Conservation (phyloP, 2,113 vertebrate species). For the Thamnaconus septentrionalis region DNA sequence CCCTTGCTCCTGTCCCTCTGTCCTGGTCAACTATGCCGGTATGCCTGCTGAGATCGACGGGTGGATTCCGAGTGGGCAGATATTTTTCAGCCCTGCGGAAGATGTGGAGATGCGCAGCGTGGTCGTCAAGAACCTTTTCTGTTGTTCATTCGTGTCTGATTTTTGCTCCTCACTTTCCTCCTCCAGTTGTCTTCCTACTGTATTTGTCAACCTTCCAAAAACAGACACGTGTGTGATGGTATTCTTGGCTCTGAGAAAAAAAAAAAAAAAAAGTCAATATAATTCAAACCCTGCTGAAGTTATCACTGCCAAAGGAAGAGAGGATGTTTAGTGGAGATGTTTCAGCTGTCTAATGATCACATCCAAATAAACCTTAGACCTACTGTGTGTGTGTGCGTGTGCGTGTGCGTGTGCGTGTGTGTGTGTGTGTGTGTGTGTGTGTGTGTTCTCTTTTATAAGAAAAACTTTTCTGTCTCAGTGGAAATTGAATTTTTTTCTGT, state of each 20-base stretch:
- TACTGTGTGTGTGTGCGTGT: constrained; percentile 10
- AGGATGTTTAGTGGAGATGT: constrained; percentile 9
- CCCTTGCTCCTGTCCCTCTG: constrained; percentile 1
- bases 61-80: constrained; percentile 10
- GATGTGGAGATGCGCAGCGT: constrained; percentile 16
- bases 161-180: constrained; percentile 17
- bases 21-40: constrained; percentile 18
- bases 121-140: constrained; percentile 11
- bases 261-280: neutral
- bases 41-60: constrained; percentile 13
- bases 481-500: no score
- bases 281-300: constrained; percentile 12
- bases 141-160: constrained; percentile 40
- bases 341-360: constrained; percentile 15
- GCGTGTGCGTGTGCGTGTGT: no score
- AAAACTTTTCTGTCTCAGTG: no score
- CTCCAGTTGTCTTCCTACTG: constrained; percentile 59
- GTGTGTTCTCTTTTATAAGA: no score
- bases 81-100: neutral
- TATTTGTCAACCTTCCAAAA: constrained; percentile 34
- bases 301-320: constrained; percentile 33
- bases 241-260: constrained; percentile 15
- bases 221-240: constrained; percentile 15
- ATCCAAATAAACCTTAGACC: constrained; percentile 45
- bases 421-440: no score